Percentiles rank a stretch among this genome's conserved stretches.
phyloP scores from a whole-genome alignment of 2,888 invertebrate genomes.

The Leucophenga montana region DNA sequence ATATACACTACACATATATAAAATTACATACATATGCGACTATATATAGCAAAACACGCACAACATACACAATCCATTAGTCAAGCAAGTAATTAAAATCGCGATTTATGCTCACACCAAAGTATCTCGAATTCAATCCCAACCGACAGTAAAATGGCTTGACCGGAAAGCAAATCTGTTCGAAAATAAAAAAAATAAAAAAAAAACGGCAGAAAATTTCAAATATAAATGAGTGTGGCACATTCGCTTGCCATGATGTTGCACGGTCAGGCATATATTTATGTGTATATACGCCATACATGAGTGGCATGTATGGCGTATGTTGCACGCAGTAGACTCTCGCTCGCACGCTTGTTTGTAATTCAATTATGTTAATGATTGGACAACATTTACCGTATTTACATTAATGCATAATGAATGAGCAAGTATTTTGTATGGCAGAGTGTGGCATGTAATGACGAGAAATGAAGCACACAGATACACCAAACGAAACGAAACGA shows the following conservation, averaged over 20 bases:
- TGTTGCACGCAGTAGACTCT: not conserved
- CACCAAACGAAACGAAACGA: no score
- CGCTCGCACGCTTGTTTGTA: slow-evolving; percentile 64
- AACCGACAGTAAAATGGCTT: not conserved
- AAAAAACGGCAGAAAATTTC: slow-evolving; percentile 1
- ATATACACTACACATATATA: not conserved
- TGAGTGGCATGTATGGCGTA: not conserved
- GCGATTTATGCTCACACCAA: slow-evolving; percentile 58
- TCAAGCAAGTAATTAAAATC: slow-evolving; percentile 62
- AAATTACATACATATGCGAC: slow-evolving; percentile 1
- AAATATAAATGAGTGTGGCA: not conserved
- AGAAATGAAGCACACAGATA: no score
- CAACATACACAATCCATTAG: slow-evolving; percentile 57
- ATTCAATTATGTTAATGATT: slow-evolving; percentile 73
- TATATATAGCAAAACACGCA: slow-evolving; percentile 15
- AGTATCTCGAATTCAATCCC: no score
- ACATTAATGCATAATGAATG: slow-evolving; percentile 72
- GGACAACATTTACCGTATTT: slow-evolving; percentile 72
- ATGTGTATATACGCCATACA: not conserved
- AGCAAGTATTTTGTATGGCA: slow-evolving; percentile 47
- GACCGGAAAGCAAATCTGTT: not conserved
- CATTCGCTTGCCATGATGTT: not conserved
- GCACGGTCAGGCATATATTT: not conserved
- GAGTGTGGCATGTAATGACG: not conserved
- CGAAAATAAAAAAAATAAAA: no score